These are phyloP conservation scores for Coregonus suidteri DNA, from an alignment of 2,797 vertebrate species.

Conservation along the genomic window DNA sequence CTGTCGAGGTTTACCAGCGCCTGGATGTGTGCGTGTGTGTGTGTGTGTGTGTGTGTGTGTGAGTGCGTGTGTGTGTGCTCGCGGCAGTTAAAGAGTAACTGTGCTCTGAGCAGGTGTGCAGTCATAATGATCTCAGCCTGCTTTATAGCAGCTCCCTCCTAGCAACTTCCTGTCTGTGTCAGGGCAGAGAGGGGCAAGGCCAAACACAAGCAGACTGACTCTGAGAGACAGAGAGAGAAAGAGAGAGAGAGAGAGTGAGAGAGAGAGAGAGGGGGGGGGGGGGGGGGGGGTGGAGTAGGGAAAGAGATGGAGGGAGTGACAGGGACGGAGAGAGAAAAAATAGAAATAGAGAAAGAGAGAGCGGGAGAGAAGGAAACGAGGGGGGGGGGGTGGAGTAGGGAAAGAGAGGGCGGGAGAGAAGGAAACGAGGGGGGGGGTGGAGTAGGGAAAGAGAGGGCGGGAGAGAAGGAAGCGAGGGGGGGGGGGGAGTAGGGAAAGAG, in stretches of 20 bases:
- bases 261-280: background rate
- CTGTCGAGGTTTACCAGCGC: background rate
- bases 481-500: background rate
- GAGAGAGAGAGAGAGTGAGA: background rate
- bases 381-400: background rate
- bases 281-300: background rate
- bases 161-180: slow-evolving; percentile 73
- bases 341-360: slow-evolving; percentile 28
- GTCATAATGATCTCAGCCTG: slow-evolving; percentile 68
- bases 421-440: too few species aligned
- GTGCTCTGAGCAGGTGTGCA: slow-evolving; percentile 71
- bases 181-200: slow-evolving; percentile 60
- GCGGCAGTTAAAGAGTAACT: slow-evolving; percentile 75
- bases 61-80: slow-evolving; percentile 46
- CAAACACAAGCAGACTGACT: slow-evolving; percentile 62
- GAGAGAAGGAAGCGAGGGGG: too few species aligned
- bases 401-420: too few species aligned
- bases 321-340: slow-evolving; percentile 27
- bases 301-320: slow-evolving; percentile 41
- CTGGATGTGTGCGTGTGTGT: background rate
- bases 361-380: slow-evolving; percentile 28
- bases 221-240: slow-evolving; percentile 7
- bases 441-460: too few species aligned
- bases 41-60: slow-evolving; percentile 16
- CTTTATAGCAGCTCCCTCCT: slow-evolving; percentile 64